These are phyloP conservation scores for Capromys pilorides DNA, from an alignment of 2,797 vertebrate genomes.

Conservation along the genomic window DNA sequence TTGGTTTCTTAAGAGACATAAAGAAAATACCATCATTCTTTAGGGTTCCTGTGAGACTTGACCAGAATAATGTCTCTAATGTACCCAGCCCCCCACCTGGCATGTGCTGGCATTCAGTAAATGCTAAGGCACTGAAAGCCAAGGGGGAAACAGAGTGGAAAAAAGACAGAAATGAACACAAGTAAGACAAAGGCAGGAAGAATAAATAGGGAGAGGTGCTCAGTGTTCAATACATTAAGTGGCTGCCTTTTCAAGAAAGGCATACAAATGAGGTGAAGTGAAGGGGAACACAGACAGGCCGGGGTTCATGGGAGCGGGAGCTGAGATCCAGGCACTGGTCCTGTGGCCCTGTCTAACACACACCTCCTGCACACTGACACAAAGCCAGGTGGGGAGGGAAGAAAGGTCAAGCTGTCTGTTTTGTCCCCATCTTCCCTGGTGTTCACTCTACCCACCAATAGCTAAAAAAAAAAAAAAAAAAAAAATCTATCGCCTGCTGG, in stretches of 20 bases:
- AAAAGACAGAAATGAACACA: not conserved
- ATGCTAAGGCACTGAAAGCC: not conserved
- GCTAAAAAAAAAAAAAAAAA: not conserved
- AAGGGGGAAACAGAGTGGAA: not conserved
- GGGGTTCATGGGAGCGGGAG: not conserved
- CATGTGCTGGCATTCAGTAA: not conserved
- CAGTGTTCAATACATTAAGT: not conserved
- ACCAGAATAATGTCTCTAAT: not conserved
- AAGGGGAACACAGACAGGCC: not conserved
- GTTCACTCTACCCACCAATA: conserved; percentile 34
- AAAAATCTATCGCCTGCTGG: not conserved
- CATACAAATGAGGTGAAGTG: not conserved
- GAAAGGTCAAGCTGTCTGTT: not conserved
- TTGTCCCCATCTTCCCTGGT: not conserved
- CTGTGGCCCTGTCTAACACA: not conserved
- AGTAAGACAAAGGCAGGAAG: not conserved
- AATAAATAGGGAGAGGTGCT: not conserved
- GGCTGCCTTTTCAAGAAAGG: not conserved
- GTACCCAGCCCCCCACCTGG: not conserved
- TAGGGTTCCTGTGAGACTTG: not conserved
- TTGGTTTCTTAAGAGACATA: not conserved
- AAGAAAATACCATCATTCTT: not conserved
- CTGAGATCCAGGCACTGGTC: too few relatives aligned
- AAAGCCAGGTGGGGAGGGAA: too few relatives aligned
- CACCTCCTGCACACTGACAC: not conserved